Base-by-base conservation (phyloP, 2,888 invertebrate genomes). In the Argyresthia albistria region DNA sequence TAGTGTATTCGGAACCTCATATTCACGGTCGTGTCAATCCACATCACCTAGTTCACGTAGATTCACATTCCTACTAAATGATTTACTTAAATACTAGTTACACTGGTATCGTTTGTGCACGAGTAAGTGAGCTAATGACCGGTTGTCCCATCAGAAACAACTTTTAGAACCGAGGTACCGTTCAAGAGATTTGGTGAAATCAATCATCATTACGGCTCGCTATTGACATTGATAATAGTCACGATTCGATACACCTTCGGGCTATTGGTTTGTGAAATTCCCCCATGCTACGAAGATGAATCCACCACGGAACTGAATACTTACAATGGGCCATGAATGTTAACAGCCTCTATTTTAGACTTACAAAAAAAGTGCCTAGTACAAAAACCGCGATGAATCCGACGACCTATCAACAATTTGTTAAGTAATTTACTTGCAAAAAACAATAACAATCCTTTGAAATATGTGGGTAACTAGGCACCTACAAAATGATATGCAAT, bases 101-200 rank as follows among this genome's bases (percentile, higher is more conserved):
- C 25, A 25, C 25, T 25, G 6, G 25, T 25, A 25, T 25, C 25
- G 25, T 25, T 25, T 25, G 25, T 25, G 6, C 25, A 25, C 25
- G 25, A 4, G 25, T 25, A 25, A 25, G 25, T 25, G 25, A 25
- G 25, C 25, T 25, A 25, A 25, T 25, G 39, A 11, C 39, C 39
- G 8, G 10, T 39, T 39, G 9, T 62, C 56, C 60, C 58, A 69
- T 65, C 60, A 59, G 59, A 64, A 59, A 64, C 63, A 66, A 65
- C 64, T 68, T 65, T 68, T 66, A 61, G 66, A 63, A 66, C n/a
- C n/a, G n/a, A 61, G 64, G 66, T 73, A 73, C 76, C 71, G 76
- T 78, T 78, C 57, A 56, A 56, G 60, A 59, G 60, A 58, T 45
- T 4, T 53, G 47, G 59, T 9, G 65, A 67, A 63, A 69, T 51